Percentiles rank a stretch among this genome's conserved stretches.
Conservation (phyloP, 2,888 invertebrate species). For the Linyphia triangularis region DNA sequence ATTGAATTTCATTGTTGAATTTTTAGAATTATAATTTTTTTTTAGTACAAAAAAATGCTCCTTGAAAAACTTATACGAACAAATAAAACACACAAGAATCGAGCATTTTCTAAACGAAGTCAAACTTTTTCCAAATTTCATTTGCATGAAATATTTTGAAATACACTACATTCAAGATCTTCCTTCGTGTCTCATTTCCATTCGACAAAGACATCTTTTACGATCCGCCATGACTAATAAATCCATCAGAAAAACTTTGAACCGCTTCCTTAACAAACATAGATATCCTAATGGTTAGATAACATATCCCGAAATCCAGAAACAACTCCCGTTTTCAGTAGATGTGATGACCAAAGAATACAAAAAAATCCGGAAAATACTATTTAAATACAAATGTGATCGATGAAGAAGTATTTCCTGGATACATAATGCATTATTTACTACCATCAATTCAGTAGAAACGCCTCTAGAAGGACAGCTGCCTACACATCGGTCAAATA, state of each 20-base stretch:
- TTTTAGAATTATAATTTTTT: too few relatives aligned
- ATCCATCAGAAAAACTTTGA: neutral
- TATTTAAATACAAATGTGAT: conserved; percentile 70
- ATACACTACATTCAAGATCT: neutral
- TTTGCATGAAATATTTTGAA: neutral
- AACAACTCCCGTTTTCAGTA: neutral
- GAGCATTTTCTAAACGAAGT: neutral
- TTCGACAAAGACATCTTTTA: neutral
- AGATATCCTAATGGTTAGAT: neutral
- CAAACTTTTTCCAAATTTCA: neutral
- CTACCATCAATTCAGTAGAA: conserved; percentile 66
- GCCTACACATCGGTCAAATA: conserved; percentile 64
- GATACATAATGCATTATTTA: conserved; percentile 70
- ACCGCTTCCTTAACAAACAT: neutral
- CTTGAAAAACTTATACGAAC: too few relatives aligned
- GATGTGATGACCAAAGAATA: neutral
- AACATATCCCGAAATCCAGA: neutral
- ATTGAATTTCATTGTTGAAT: too few relatives aligned
- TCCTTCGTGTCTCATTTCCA: neutral
- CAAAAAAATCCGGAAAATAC: conserved; percentile 15
- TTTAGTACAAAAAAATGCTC: too few relatives aligned
- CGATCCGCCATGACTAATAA: neutral
- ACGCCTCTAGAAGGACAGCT: conserved; percentile 49
- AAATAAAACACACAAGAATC: too few relatives aligned
- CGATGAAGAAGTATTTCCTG: conserved; percentile 66